Percentiles rank a stretch among this genome's conserved stretches.
Evolutionary conservation across 2,113 vertebrate species (phyloP).

Genomic region (Syngnathus scovelli): DNA sequence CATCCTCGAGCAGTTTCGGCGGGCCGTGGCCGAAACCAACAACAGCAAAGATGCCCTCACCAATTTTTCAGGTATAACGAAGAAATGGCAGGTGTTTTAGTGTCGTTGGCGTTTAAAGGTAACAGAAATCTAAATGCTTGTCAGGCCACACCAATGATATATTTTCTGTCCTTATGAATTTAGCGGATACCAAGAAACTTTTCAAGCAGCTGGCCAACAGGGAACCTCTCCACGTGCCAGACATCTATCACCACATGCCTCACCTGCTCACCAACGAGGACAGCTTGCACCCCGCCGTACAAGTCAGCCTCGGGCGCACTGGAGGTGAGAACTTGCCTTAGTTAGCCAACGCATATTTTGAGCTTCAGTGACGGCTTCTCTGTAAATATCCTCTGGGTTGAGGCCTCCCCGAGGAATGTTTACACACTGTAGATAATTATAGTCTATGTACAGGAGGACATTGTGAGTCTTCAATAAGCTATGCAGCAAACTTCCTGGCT

Average conservation of each 20-base stretch:
- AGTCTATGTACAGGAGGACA: neutral
- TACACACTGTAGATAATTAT: neutral
- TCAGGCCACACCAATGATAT: too few relatives aligned
- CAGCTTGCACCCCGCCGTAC: conserved; percentile 92
- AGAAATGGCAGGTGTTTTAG: neutral
- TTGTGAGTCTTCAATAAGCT: neutral
- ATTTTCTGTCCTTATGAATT: conserved; percentile 19
- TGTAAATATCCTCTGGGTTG: conserved; percentile 22
- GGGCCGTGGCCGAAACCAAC: conserved; percentile 87
- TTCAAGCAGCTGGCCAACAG: conserved; percentile 87
- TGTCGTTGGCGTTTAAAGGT: neutral
- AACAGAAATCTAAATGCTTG: neutral
- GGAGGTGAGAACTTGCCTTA: conserved; percentile 77
- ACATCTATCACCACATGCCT: conserved; percentile 97
- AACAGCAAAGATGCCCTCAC: conserved; percentile 81
- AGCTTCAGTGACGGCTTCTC: conserved; percentile 15
- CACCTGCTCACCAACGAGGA: conserved; percentile 95
- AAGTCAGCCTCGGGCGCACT: conserved; percentile 85
- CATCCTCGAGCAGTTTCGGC: conserved; percentile 89
- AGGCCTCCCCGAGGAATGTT: neutral
- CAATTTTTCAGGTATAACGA: conserved; percentile 81
- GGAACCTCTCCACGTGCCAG: conserved; percentile 96
- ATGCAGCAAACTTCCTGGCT: neutral
- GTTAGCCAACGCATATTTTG: neutral
- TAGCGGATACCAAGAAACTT: conserved; percentile 92